phyloP scores from a whole-genome alignment of 2,113 vertebrate genomes.

The Ursus arctos region DNA sequence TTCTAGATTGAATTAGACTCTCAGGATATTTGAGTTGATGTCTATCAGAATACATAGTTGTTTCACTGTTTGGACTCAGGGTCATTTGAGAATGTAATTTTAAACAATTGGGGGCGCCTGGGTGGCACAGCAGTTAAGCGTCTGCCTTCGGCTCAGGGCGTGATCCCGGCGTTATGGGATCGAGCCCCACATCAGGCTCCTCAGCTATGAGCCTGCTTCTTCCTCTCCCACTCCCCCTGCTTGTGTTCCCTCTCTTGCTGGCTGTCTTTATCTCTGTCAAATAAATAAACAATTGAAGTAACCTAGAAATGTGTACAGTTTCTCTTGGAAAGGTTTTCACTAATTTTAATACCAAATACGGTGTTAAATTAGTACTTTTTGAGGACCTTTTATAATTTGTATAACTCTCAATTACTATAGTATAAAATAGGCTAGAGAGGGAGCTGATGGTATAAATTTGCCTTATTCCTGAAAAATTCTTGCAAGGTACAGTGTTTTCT shows the following conservation, averaged over 20 bases:
- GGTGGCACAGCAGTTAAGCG: too few species aligned
- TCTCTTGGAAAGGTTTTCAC: not conserved
- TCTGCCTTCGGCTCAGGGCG: too few species aligned
- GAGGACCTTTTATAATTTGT: not conserved
- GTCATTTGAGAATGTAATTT: not conserved
- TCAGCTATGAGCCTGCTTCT: too few species aligned
- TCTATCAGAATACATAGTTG: conserved; percentile 50
- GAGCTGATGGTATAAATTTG: not conserved
- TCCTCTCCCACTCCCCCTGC: too few species aligned
- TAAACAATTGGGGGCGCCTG: not conserved
- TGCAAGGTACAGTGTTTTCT: not conserved
- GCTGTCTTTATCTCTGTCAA: too few species aligned
- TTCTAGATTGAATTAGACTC: not conserved
- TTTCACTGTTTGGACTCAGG: not conserved
- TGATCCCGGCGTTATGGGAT: too few species aligned
- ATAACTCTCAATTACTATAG: not conserved
- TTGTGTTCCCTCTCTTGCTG: too few species aligned
- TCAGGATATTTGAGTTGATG: conserved; percentile 20
- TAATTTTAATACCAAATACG: not conserved
- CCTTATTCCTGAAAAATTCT: conserved; percentile 11
- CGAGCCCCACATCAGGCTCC: too few species aligned
- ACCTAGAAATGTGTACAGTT: not conserved
- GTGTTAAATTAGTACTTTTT: not conserved
- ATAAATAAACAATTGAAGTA: not conserved
- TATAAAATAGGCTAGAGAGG: not conserved